These are phyloP conservation scores for Trogon surrucura DNA, from an alignment of 2,113 vertebrate genomes.

Conservation along the genomic window DNA sequence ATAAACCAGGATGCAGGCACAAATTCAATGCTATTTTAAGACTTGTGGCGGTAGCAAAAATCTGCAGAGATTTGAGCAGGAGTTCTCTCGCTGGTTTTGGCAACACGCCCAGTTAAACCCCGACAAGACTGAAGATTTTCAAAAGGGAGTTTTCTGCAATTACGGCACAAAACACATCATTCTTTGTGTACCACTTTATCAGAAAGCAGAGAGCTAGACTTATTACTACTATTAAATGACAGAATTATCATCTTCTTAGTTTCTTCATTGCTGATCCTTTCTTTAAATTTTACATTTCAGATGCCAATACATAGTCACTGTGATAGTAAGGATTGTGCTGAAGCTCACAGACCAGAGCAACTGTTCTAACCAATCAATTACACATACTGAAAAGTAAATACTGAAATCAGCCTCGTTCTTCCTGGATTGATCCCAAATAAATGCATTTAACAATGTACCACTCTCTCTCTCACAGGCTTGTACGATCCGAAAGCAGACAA, in stretches of 20 bases:
- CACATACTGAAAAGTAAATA: neutral
- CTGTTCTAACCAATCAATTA: neutral
- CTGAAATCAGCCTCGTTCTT: neutral
- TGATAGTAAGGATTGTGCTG: neutral
- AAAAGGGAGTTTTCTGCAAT: neutral
- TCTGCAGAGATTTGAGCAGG: neutral
- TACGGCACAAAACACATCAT: neutral
- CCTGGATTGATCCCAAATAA: neutral
- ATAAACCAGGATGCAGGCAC: neutral
- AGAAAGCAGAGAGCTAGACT: neutral
- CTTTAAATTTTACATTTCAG: neutral
- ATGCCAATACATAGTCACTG: neutral
- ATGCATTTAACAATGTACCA: neutral
- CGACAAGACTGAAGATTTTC: neutral
- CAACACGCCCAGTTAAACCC: neutral
- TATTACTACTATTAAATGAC: neutral
- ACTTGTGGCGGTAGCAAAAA: slow-evolving; percentile 12
- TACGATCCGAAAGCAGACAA: neutral
- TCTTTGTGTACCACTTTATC: neutral
- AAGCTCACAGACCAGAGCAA: neutral
- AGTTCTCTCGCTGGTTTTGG: neutral
- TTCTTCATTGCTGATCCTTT: neutral
- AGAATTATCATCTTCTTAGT: neutral
- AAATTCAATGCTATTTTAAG: slow-evolving; percentile 33
- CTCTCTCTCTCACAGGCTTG: neutral